These are phyloP conservation scores for Scarus forsteni DNA, from an alignment of 2,797 vertebrate genomes.

Conservation along the genomic window DNA sequence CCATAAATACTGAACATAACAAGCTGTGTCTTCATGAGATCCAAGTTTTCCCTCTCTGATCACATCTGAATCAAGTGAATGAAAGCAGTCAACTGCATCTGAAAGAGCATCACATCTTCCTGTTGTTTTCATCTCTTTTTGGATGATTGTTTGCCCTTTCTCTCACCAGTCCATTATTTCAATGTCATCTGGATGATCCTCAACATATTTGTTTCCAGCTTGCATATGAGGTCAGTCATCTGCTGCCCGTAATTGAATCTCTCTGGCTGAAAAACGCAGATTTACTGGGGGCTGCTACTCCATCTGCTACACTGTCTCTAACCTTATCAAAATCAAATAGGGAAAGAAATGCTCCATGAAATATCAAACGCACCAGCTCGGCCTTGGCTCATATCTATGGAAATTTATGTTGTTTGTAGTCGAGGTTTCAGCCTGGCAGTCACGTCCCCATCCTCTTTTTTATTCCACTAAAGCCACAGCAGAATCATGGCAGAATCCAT, in stretches of 20 bases:
- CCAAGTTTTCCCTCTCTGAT: conserved; percentile 20
- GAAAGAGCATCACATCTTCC: conserved; percentile 9
- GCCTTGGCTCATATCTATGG: conserved; percentile 74
- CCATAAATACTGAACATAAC: conserved; percentile 7
- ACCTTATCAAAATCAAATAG: conserved; percentile 74
- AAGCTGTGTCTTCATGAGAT: conserved; percentile 21
- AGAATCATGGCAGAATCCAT: not conserved
- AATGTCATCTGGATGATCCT: conserved; percentile 48
- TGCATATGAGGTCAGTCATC: conserved; percentile 63
- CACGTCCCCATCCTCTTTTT: conserved; percentile 17
- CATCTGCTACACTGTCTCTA: conserved; percentile 61
- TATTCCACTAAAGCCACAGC: conserved; percentile 23
- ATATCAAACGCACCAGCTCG: conserved; percentile 58
- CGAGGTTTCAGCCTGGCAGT: conserved; percentile 28
- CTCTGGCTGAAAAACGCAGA: conserved; percentile 43
- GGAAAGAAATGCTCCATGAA: conserved; percentile 60
- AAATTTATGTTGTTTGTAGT: conserved; percentile 60
- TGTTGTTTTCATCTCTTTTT: conserved; percentile 27
- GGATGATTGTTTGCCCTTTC: conserved; percentile 43
- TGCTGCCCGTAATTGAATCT: conserved; percentile 67
- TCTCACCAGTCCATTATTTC: conserved; percentile 42
- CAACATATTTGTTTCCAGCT: conserved; percentile 56
- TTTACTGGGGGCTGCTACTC: conserved; percentile 51
- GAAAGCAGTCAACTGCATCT: conserved; percentile 25
- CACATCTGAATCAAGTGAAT: conserved; percentile 5